Evolutionary conservation across 2,797 vertebrate genomes (phyloP), one percentile per base, ranked within the genome.

Genomic region (Neopelma chrysocephalum): DNA sequence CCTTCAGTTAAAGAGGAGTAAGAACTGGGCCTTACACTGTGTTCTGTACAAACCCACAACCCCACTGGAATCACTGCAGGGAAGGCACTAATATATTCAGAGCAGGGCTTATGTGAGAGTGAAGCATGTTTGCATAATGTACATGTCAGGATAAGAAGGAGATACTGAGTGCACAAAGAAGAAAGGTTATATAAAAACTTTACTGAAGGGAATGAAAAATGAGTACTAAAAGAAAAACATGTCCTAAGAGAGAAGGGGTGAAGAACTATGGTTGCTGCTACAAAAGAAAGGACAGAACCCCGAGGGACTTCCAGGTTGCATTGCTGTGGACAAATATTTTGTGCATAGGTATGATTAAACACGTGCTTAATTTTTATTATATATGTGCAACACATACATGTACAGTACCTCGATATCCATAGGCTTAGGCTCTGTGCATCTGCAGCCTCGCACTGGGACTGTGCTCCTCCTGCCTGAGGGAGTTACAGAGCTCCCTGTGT

Each of bases 351-450:
- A 43, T 69, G 32, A 72, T 43, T 70, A 61, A 56, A 79, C 3
- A 4, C 15, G 26, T 40, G 29, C 51, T 76, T 79, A 45, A 15
- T 45, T 73, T 45, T 70, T 57, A 12, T 76, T 50, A 12, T 8
- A 11, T 26, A 38, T 45, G 32, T 38, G 48, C 51, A 88, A 17
- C 42, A 50, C 56, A 40, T 1, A 42, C 9, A 6, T 2, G 4
- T 56, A n/a, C 56, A 60, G 42, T 12, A 23, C 43, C 11, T 43
- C 6, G 0, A 12, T 4, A 56, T 8, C 34, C 32, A 5, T 3
- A 26, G 62, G n/a, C 48, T 78, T 12, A 6, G 38, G 31, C 54
- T 42, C 25, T 15, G 23, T 4, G 5, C 32, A 27, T 29, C 57
- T 53, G 65, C 91, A 84, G 57, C 50, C 26, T 83, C 22, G 36